These are phyloP conservation scores for Zophobas atratus DNA, from an alignment of 1,140 invertebrate species.

Conservation along the genomic window DNA sequence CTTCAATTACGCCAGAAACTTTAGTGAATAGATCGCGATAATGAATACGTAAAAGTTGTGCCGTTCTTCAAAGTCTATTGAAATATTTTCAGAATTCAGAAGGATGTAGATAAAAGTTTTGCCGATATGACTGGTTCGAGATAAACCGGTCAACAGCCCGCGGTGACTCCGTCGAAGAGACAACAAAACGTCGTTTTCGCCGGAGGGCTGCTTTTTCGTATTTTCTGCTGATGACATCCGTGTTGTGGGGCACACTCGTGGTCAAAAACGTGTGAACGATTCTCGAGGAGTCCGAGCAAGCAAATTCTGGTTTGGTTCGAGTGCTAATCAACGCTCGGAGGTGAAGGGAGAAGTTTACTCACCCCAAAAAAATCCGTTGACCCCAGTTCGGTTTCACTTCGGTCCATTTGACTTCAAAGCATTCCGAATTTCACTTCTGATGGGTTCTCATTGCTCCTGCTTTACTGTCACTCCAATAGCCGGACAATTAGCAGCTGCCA, in stretches of 20 bases:
- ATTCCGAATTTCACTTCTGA: conserved; percentile 33
- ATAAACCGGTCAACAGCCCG: conserved; percentile 2
- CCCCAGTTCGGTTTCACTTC: conserved; percentile 12
- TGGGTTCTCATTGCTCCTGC: conserved; percentile 5
- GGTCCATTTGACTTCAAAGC: conserved; percentile 32
- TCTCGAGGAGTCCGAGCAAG: not conserved
- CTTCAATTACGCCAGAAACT: conserved; percentile 30
- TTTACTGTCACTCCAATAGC: not conserved
- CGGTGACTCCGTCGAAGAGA: not conserved
- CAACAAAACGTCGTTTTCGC: too few species aligned
- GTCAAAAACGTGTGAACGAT: not conserved
- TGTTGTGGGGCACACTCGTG: too few species aligned
- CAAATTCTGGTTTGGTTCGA: not conserved
- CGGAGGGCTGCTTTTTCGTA: too few species aligned
- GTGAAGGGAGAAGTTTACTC: conserved; percentile 17
- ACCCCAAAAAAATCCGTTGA: conserved; percentile 17
- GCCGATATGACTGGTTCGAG: not conserved
- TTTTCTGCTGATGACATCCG: too few species aligned
- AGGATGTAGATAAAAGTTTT: not conserved
- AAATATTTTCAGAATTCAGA: not conserved
- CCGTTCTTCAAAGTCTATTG: too few species aligned
- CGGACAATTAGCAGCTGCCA: conserved; percentile 12
- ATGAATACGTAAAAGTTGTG: not conserved
- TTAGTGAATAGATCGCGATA: conserved; percentile 5
- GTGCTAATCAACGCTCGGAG: not conserved